Conservation (phyloP, 2,113 vertebrate species). For the Eudorcas thomsonii region DNA sequence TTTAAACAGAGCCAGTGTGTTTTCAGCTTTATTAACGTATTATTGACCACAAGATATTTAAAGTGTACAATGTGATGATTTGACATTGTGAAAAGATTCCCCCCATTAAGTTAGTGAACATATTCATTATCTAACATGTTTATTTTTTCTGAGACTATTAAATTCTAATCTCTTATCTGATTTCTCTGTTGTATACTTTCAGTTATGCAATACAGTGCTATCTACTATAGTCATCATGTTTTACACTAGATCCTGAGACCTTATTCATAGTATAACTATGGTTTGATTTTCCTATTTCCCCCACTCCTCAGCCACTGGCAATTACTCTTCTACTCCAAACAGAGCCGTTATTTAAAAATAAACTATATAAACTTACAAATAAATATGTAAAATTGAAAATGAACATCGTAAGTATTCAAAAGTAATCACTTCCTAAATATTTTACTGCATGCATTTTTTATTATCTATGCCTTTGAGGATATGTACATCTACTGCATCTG, state of each 20-base stretch:
- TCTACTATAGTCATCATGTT: neutral
- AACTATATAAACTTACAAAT: neutral
- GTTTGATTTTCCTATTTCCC: neutral
- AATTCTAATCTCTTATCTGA: neutral
- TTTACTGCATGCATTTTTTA: neutral
- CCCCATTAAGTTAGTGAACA: neutral
- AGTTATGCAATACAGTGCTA: neutral
- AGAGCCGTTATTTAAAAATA: neutral
- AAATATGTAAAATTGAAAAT: neutral
- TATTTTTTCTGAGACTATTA: neutral
- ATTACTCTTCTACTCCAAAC: neutral
- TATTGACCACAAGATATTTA: neutral
- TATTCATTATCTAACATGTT: neutral
- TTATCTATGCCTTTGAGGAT: neutral
- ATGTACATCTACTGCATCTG: neutral
- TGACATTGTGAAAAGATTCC: neutral
- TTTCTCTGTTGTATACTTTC: neutral
- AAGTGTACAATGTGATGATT: neutral
- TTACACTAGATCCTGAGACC: neutral
- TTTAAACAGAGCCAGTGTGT: neutral
- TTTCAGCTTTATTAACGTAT: neutral
- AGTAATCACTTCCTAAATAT: neutral
- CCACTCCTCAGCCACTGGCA: neutral
- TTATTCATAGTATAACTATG: neutral
- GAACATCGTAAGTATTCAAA: neutral